Percentiles rank a stretch among this genome's conserved stretches.
Conservation (phyloP, 2,113 vertebrate species). For the Sakesphorus luctuosus region DNA sequence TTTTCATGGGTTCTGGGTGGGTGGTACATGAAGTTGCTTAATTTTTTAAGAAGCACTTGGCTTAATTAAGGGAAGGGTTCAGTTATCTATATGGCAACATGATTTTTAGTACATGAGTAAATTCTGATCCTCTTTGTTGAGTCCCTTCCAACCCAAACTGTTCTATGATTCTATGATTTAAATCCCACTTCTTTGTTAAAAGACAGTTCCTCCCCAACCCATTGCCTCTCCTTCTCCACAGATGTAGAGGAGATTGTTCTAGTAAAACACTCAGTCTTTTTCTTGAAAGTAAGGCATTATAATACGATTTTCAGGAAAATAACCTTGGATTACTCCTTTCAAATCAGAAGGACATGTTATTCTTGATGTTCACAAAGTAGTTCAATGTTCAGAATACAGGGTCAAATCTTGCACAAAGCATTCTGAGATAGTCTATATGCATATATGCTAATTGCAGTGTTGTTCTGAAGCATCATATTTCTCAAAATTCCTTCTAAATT, state of each 20-base stretch:
- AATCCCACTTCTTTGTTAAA: not conserved
- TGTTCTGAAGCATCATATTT: not conserved
- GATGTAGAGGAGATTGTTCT: not conserved
- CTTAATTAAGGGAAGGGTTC: not conserved
- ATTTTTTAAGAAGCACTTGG: not conserved
- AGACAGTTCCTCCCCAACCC: accelerated
- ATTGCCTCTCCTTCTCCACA: not conserved
- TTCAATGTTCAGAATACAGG: not conserved
- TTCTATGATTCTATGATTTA: not conserved
- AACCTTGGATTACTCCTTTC: not conserved
- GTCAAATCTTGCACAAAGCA: not conserved
- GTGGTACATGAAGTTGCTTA: not conserved
- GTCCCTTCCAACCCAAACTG: not conserved
- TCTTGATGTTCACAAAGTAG: not conserved
- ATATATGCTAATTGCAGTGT: not conserved
- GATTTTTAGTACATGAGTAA: not conserved
- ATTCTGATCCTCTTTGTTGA: not conserved
- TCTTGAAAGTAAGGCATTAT: not conserved
- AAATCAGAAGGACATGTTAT: not conserved
- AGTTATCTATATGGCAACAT: not conserved
- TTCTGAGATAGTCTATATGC: not conserved
- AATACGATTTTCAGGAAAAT: not conserved
- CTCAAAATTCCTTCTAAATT: not conserved
- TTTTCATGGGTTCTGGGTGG: not conserved
- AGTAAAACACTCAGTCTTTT: not conserved